These are phyloP conservation scores for Coracopsis vasa DNA, from an alignment of 2,113 vertebrate genomes.

Conservation along the genomic window DNA sequence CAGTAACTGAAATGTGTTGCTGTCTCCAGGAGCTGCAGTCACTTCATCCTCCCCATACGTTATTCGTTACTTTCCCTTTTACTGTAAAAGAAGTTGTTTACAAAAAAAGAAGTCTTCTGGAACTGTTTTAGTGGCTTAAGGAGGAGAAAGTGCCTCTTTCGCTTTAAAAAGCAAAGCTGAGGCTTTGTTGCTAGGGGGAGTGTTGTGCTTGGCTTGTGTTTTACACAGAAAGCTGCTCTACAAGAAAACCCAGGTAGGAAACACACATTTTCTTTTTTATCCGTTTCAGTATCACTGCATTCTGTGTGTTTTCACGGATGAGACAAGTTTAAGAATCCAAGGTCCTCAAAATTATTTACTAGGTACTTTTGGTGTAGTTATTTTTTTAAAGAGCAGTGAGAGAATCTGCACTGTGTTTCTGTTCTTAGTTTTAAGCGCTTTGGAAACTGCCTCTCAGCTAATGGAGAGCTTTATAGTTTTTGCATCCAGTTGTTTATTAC, in stretches of 20 bases:
- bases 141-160: slow-evolving; percentile 11
- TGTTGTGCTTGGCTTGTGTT: neutral
- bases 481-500: neutral
- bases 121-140: neutral
- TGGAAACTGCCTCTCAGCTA: neutral
- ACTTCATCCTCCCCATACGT: neutral
- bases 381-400: neutral
- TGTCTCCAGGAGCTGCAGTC: neutral
- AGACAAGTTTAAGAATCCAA: neutral
- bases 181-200: slow-evolving; percentile 45
- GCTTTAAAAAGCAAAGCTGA: slow-evolving; percentile 57
- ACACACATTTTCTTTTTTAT: neutral
- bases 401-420: neutral
- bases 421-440: neutral
- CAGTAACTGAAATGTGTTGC: neutral
- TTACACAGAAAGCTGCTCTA: neutral
- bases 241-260: neutral
- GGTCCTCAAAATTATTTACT: neutral
- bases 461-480: neutral
- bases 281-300: neutral
- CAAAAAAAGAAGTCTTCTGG: neutral
- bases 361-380: neutral
- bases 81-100: neutral
- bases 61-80: neutral
- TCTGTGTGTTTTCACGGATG: neutral